phyloP scores from a whole-genome alignment of 2,113 vertebrate genomes.

The Tamias sibiricus region DNA sequence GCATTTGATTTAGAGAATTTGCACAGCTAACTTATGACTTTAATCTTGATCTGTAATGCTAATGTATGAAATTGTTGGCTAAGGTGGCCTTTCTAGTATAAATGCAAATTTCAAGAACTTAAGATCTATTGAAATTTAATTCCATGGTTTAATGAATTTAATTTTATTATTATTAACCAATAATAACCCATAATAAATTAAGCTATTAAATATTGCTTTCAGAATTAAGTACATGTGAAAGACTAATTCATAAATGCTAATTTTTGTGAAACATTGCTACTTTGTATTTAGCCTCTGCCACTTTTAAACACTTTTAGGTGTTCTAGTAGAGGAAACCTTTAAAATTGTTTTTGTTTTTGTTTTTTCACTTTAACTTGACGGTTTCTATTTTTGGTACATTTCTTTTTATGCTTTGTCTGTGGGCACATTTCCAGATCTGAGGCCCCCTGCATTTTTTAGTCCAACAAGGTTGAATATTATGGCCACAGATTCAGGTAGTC shows the following conservation, averaged over 20 bases:
- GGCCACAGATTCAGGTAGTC: not conserved
- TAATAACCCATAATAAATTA: not conserved
- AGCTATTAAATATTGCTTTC: constrained; percentile 34
- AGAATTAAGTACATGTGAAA: constrained; percentile 17
- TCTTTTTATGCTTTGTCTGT: not conserved
- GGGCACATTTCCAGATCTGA: not conserved
- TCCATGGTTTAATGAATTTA: not conserved
- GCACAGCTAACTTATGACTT: not conserved
- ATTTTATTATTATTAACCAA: not conserved
- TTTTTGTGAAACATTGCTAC: not conserved
- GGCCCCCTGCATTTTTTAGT: not conserved
- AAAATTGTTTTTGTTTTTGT: not conserved
- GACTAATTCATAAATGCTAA: not conserved
- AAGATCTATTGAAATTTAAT: not conserved
- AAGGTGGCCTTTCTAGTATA: not conserved
- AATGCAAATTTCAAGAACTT: constrained; percentile 10
- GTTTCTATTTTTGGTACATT: not conserved
- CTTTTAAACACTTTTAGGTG: not conserved
- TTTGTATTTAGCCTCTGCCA: not conserved
- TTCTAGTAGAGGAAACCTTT: not conserved
- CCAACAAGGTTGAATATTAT: not conserved
- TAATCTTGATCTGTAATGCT: not conserved
- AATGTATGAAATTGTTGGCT: not conserved
- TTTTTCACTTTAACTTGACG: not conserved
- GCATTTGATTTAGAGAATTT: not conserved